phyloP scores from a whole-genome alignment of 2,797 vertebrate species.

The Coregonus suidteri region DNA sequence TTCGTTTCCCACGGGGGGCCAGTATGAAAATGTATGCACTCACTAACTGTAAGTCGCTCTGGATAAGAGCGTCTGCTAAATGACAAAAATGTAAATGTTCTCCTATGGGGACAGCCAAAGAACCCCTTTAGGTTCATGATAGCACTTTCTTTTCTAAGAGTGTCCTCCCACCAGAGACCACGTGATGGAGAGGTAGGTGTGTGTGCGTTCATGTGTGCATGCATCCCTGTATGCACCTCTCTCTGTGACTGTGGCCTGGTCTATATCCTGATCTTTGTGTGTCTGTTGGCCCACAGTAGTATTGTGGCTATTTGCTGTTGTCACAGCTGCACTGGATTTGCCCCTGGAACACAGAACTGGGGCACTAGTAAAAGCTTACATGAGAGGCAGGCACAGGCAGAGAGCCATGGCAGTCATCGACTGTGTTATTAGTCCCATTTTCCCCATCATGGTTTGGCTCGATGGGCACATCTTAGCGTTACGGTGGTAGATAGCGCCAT shows the following conservation, averaged over 20 bases:
- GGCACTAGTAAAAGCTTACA: constrained; percentile 33
- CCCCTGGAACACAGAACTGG: constrained; percentile 30
- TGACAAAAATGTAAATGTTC: no score
- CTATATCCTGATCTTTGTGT: not conserved
- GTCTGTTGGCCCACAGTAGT: constrained; percentile 20
- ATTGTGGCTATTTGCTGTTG: constrained; percentile 34
- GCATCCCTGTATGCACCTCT: constrained; percentile 5
- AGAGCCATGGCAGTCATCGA: constrained; percentile 30
- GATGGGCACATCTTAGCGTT: constrained; percentile 27
- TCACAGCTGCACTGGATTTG: constrained; percentile 48
- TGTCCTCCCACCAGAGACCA: not conserved
- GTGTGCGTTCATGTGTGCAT: not conserved
- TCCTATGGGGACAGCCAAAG: no score
- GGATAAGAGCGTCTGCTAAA: no score
- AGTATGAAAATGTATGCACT: no score
- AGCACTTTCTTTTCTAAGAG: no score
- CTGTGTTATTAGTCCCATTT: constrained; percentile 35
- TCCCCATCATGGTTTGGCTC: constrained; percentile 48
- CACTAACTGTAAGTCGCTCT: no score
- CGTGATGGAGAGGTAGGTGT: constrained; percentile 2
- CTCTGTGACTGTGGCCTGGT: constrained; percentile 12
- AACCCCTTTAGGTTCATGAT: no score
- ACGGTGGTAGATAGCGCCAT: no score
- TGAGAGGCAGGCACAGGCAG: constrained; percentile 32
- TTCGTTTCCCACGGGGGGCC: no score